These are phyloP conservation scores for Habropoda laboriosa DNA, from an alignment of 1,140 invertebrate species.

Conservation along the genomic window DNA sequence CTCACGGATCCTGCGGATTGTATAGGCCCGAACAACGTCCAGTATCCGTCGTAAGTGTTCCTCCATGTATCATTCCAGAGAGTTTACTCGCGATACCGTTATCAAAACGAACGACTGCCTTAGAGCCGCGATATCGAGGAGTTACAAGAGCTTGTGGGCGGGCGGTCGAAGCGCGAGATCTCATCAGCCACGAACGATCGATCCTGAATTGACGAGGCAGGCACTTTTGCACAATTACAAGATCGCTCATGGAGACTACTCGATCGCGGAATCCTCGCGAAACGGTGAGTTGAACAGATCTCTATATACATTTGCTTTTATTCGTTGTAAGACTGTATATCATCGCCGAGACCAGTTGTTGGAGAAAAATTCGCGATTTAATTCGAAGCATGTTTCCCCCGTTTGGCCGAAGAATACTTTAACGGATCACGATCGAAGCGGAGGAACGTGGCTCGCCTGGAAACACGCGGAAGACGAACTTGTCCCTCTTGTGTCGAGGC, in stretches of 20 bases:
- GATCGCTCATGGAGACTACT: constrained; percentile 74
- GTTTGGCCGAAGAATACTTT: not conserved
- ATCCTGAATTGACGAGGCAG: constrained; percentile 87
- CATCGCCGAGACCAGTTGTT: too few species aligned
- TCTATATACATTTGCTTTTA: too few species aligned
- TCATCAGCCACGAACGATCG: constrained; percentile 83
- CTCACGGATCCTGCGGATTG: constrained; percentile 88
- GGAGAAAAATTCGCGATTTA: not conserved
- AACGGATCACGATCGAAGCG: constrained; percentile 7
- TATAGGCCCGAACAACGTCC: constrained; percentile 89
- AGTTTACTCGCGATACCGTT: constrained; percentile 7
- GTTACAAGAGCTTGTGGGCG: constrained; percentile 84
- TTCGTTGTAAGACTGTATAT: too few species aligned
- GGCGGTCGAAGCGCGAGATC: constrained; percentile 84
- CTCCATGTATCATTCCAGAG: too few species aligned
- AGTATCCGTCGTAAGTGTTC: constrained; percentile 89
- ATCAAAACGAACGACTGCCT: constrained; percentile 68
- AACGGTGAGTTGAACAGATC: constrained; percentile 68
- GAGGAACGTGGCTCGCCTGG: not conserved
- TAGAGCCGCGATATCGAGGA: constrained; percentile 85
- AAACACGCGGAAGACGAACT: constrained; percentile 43
- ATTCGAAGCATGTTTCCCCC: not conserved
- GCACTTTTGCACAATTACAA: constrained; percentile 84
- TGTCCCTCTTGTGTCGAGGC: constrained; percentile 21
- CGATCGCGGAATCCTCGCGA: constrained; percentile 73